phyloP scores from a whole-genome alignment of 2,888 invertebrate species.

The Eutolmus rufibarbis region DNA sequence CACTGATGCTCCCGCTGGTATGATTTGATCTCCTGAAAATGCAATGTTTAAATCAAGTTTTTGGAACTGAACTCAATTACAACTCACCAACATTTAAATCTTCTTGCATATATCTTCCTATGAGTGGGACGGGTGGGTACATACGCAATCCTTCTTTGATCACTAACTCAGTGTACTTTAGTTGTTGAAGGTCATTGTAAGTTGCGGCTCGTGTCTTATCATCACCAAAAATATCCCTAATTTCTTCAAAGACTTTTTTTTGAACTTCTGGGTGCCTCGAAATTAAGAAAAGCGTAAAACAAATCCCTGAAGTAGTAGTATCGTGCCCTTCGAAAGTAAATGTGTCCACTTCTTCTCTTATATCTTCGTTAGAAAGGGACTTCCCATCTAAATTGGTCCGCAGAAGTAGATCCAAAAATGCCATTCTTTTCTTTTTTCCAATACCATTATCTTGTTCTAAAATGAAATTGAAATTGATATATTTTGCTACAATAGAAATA shows the following conservation, averaged over 20 bases:
- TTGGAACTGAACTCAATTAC: background rate
- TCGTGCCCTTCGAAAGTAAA: slow-evolving; percentile 69
- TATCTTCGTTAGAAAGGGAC: slow-evolving; percentile 65
- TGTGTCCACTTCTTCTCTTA: slow-evolving; percentile 71
- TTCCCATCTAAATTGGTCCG: slow-evolving; percentile 65
- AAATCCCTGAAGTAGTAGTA: slow-evolving; percentile 60
- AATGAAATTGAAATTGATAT: background rate
- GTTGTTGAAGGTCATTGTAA: background rate
- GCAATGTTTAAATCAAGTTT: background rate
- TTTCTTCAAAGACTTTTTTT: slow-evolving; percentile 58
- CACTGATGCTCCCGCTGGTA: slow-evolving; percentile 54
- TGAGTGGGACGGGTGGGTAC: slow-evolving; percentile 43
- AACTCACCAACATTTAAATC: background rate
- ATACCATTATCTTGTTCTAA: slow-evolving; percentile 25
- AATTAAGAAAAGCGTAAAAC: slow-evolving; percentile 59
- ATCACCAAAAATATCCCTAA: slow-evolving; percentile 54
- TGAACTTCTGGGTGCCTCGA: slow-evolving; percentile 60
- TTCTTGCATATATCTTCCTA: slow-evolving; percentile 35
- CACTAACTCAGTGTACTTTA: slow-evolving; percentile 43
- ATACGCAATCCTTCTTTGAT: slow-evolving; percentile 44
- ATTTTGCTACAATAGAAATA: background rate
- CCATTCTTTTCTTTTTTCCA: slow-evolving; percentile 66
- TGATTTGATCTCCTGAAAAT: slow-evolving; percentile 50
- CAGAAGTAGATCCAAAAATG: slow-evolving; percentile 70
- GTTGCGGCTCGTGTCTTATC: background rate